Evolutionary conservation across 64 coral and sea anemone species (phyloP).

Genomic region (Montipora cactus): DNA sequence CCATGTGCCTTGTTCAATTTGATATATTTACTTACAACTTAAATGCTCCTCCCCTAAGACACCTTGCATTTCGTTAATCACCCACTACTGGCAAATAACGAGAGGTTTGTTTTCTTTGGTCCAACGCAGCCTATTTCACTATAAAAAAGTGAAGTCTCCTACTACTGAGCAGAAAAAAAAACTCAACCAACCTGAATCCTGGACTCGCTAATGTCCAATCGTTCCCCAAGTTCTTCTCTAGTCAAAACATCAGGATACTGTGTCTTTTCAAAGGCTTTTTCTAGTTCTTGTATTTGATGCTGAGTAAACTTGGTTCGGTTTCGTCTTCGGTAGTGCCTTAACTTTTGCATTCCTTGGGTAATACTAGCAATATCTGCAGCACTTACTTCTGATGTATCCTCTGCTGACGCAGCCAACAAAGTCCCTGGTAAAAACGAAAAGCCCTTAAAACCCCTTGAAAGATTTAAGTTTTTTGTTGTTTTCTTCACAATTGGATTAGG

Average conservation of each 20-base stretch:
- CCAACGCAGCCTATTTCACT: background rate
- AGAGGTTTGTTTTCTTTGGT: background rate
- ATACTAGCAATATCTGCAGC: slow-evolving; percentile 28
- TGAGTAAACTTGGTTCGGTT: slow-evolving; percentile 93
- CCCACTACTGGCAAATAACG: background rate
- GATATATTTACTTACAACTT: background rate
- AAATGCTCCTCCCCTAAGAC: background rate
- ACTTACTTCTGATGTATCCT: slow-evolving; percentile 14
- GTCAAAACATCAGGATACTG: slow-evolving; percentile 95
- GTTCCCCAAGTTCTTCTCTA: slow-evolving; percentile 84
- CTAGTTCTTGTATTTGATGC: slow-evolving; percentile 88
- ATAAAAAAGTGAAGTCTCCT: background rate
- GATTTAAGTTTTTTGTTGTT: background rate
- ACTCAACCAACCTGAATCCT: slow-evolving; percentile 85
- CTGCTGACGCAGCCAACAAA: background rate
- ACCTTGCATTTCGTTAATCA: background rate
- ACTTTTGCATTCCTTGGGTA: slow-evolving; percentile 51
- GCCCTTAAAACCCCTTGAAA: background rate
- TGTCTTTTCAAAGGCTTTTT: slow-evolving; percentile 83
- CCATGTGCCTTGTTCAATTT: background rate
- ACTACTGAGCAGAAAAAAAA: background rate
- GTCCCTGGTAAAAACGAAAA: background rate
- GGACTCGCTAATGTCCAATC: slow-evolving; percentile 87
- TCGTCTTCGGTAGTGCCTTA: slow-evolving; percentile 78
- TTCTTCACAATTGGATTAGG: background rate